A percentile compares a stretch with the other conserved stretches of the same genome.
phyloP scores from a whole-genome alignment of 2,113 vertebrate species.

The Fukomys damarensis region DNA sequence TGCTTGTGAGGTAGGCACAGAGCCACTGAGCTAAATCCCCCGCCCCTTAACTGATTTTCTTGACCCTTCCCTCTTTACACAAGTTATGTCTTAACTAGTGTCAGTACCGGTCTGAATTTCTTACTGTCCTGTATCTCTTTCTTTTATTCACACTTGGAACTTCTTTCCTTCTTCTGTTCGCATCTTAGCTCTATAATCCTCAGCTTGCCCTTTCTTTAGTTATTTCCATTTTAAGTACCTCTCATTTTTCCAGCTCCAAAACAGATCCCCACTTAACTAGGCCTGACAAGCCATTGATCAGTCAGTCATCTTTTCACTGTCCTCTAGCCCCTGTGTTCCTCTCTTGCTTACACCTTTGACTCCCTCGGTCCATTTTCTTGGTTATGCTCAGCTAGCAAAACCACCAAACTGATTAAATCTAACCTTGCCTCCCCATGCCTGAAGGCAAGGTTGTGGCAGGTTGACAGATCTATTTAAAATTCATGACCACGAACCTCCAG shows the following conservation, averaged over 20 bases:
- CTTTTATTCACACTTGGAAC: neutral
- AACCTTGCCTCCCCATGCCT: neutral
- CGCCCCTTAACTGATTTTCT: conserved; percentile 9
- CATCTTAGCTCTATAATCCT: neutral
- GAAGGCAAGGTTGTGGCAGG: neutral
- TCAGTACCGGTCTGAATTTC: neutral
- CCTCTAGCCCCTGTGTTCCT: neutral
- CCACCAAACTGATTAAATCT: conserved; percentile 39
- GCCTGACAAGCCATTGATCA: neutral
- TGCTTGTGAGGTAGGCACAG: too few species aligned
- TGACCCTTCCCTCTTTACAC: neutral
- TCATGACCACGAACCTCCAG: neutral
- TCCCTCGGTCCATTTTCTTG: conserved; percentile 17
- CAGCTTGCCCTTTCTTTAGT: neutral
- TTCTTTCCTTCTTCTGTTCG: neutral
- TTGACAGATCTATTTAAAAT: conserved; percentile 23
- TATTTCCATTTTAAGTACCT: neutral
- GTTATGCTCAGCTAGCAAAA: neutral
- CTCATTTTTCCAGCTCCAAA: neutral
- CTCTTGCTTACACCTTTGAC: neutral
- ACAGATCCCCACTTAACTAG: neutral
- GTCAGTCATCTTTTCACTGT: neutral
- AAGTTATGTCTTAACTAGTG: neutral
- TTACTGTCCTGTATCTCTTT: neutral
- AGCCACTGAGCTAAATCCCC: too few species aligned